Evolutionary conservation across 1,140 invertebrate genomes (phyloP), one percentile per base, ranked within the genome.

Genomic region (Atta texana): DNA sequence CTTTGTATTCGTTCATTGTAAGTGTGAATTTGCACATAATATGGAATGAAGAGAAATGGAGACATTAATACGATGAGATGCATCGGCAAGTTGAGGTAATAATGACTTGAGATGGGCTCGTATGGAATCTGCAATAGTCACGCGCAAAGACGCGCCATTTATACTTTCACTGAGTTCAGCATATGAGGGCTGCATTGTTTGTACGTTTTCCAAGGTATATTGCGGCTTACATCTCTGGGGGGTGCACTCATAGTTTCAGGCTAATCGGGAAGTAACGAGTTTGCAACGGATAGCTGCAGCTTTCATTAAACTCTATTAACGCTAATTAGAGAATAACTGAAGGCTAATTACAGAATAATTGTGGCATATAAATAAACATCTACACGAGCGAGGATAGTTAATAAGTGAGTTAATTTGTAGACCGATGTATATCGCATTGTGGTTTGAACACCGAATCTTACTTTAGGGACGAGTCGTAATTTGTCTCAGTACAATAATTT

Each of bases 241-340:
- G 80, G 69, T 82, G 68, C 53, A 59, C 39, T 21, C 21, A 57
- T 6, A 34, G 51, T 72, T 59, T 71, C 53, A 6, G 21, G 68
- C 80, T 82, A 82, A 82, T 82, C 68, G 68, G 18, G 3, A 82
- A 82, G 80, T 55, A 72, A 82, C 53, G 66, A 72, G 66, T 82
- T 82, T 18, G 55, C 39, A 82, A 82, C 80, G 68, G 68, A 82
- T 82, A 82, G 24, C 53, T 82, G 53, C 68, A 82, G 80, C 68
- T 72, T 82, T 82, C 80, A 82, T 72, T 82, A 82, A 82, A 82
- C 78, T 71, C 66, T 82, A 82, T 82, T 72, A 82, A 59, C 68
- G 68, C 34, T 72, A 82, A 82, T 82, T 82, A 61, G 66, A 16
- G 53, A 82, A 72, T 72, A 82, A 82, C 24, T 61, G 53, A 72